Evolutionary conservation across 1,140 invertebrate species (phyloP).

Genomic region (Bombus terrestris): DNA sequence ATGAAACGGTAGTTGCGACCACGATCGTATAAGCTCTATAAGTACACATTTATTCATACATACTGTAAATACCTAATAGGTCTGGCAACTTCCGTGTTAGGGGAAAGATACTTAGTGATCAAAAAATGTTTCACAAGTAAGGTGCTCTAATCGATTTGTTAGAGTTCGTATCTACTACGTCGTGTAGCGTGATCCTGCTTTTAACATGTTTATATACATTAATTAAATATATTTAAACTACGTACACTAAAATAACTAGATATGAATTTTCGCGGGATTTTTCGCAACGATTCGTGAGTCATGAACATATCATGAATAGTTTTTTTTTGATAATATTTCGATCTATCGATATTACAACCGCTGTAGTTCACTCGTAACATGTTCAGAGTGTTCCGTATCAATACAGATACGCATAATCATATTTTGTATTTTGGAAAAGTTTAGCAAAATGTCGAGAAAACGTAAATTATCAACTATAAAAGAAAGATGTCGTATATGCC

Average conservation of each 20-base stretch:
- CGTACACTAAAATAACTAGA: background rate
- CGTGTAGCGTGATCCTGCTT: too few relatives aligned
- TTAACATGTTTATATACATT: background rate
- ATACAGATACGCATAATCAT: background rate
- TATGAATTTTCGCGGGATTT: background rate
- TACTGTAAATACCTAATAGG: too few relatives aligned
- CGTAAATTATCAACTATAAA: constrained; percentile 66
- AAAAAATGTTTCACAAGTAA: too few relatives aligned
- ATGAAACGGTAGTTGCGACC: too few relatives aligned
- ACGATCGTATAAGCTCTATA: too few relatives aligned
- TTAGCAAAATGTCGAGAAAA: constrained; percentile 72
- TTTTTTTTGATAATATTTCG: background rate
- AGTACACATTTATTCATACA: too few relatives aligned
- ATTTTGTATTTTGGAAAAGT: background rate
- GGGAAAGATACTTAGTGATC: too few relatives aligned
- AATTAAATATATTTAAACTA: background rate
- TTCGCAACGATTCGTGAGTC: too few relatives aligned
- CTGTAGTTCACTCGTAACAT: background rate
- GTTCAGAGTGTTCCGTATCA: constrained; percentile 34
- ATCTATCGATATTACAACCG: background rate
- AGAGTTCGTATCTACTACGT: too few relatives aligned
- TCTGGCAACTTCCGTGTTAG: too few relatives aligned
- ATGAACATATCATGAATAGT: background rate
- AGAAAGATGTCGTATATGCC: constrained; percentile 76
- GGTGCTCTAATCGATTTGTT: too few relatives aligned